Base-by-base conservation (phyloP, 2,888 invertebrate genomes). In the Spatulosminthurus flaviceps region DNA sequence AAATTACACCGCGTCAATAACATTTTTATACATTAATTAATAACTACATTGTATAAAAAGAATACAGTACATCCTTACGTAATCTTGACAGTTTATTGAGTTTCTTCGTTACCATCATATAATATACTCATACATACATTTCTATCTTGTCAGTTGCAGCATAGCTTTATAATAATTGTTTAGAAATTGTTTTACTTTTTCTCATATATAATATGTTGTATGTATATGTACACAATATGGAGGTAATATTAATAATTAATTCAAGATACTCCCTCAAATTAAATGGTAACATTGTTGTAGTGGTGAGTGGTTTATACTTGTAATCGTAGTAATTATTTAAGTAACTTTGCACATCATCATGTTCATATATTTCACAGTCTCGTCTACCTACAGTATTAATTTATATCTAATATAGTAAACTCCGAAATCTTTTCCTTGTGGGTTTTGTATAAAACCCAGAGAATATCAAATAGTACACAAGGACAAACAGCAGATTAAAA, bases 321-420 rank as follows among this genome's bases (percentile, higher is more conserved):
- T 51, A 51, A 2, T 51, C 16, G 51, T 51, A 19, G 51, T 51
- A 51, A 51, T 24, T 11, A 72, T 19, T 61, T 70, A 29, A 34
- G 34, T 75, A 75, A 34, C 75, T 64, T 75, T 75, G 75, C 75
- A 75, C 75, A 75, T 75, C 75, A 75, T 75, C 75, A 75, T 64
- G 75, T 75, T 64, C 75, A 75, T 64, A 64, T 19, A 26, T 64
- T 74, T 74, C 61, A 61, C 74, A 26, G 43, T 29, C 60, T 60
- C 73, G 22, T 41, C 64, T 64, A 64, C 19, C 28, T 73, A 28
- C 60, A 4, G n/a, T 51, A 51, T 2, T 51, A 34, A 34, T 34
- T 9, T 4, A 7, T 34, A 34, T 51, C 51, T 51, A n/a, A n/a
- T n/a, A n/a, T n/a, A 19, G 51, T 51, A 51, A 34, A 51, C 51